phyloP scores from a whole-genome alignment of 2,113 vertebrate species.

The Mormyrus lacerda region DNA sequence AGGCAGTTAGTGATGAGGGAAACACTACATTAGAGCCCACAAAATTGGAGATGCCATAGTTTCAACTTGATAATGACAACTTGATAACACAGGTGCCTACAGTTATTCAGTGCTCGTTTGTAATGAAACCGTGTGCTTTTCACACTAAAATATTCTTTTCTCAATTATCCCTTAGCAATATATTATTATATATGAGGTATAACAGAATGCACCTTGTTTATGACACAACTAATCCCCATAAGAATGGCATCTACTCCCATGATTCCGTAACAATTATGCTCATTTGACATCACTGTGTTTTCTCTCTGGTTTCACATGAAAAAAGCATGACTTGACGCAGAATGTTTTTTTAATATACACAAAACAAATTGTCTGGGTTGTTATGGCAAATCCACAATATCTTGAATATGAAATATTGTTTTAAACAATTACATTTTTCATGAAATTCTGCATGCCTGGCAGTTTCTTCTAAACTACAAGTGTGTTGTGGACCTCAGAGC shows the following conservation, averaged over 20 bases:
- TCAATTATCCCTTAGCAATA: background rate
- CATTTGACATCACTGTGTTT: background rate
- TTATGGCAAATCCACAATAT: background rate
- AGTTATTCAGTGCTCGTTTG: background rate
- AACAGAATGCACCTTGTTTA: background rate
- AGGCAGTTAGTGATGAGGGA: background rate
- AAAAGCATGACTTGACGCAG: background rate
- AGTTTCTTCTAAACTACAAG: constrained; percentile 24
- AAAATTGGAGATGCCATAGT: background rate
- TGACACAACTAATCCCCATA: background rate
- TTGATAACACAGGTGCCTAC: background rate
- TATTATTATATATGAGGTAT: background rate
- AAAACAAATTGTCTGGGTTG: constrained; percentile 1
- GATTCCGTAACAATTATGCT: background rate
- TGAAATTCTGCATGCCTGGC: constrained; percentile 7
- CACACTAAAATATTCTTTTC: background rate
- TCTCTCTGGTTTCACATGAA: background rate
- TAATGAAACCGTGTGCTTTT: background rate
- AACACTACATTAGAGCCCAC: background rate
- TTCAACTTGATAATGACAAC: background rate
- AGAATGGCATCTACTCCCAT: background rate
- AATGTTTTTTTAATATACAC: background rate
- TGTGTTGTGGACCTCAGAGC: constrained; percentile 17
- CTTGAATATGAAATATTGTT: background rate
- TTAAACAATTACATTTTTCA: constrained; percentile 18